A percentile compares a stretch with the other conserved stretches of the same genome.
phyloP scores from a whole-genome alignment of 2,113 vertebrate genomes.

The Actinemys pallida region DNA sequence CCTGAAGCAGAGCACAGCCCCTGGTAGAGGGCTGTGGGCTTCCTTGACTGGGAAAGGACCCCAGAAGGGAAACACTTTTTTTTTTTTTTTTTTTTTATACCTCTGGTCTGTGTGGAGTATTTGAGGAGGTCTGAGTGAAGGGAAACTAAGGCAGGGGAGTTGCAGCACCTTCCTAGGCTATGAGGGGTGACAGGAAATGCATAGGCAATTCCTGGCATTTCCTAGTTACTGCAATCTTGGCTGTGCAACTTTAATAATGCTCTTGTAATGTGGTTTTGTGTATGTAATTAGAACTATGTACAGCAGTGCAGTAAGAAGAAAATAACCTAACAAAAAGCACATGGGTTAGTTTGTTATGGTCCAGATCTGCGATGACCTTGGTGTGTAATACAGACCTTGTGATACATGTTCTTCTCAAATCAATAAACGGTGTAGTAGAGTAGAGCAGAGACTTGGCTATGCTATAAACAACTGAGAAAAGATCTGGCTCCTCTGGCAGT shows the following conservation, averaged over 20 bases:
- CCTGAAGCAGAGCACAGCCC: background rate
- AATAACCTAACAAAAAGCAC: background rate
- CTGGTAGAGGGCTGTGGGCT: background rate
- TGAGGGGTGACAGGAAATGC: background rate
- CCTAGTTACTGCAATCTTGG: background rate
- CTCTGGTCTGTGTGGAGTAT: background rate
- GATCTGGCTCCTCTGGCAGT: background rate
- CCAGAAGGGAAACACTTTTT: background rate
- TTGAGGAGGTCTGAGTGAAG: background rate
- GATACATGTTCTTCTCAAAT: background rate
- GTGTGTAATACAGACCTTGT: background rate
- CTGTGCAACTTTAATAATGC: background rate
- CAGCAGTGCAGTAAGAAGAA: background rate
- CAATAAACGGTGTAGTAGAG: background rate
- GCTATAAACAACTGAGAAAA: background rate
- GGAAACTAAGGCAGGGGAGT: background rate
- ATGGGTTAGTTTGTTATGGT: background rate
- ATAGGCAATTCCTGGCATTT: background rate
- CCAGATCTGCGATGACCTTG: background rate
- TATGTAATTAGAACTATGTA: background rate
- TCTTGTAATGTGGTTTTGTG: background rate
- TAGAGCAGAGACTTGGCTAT: background rate
- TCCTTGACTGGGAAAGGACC: background rate
- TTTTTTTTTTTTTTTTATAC: background rate
- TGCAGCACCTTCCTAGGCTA: background rate